These are phyloP conservation scores for Cantharis rustica DNA, from an alignment of 2,888 invertebrate species.

Conservation along the genomic window DNA sequence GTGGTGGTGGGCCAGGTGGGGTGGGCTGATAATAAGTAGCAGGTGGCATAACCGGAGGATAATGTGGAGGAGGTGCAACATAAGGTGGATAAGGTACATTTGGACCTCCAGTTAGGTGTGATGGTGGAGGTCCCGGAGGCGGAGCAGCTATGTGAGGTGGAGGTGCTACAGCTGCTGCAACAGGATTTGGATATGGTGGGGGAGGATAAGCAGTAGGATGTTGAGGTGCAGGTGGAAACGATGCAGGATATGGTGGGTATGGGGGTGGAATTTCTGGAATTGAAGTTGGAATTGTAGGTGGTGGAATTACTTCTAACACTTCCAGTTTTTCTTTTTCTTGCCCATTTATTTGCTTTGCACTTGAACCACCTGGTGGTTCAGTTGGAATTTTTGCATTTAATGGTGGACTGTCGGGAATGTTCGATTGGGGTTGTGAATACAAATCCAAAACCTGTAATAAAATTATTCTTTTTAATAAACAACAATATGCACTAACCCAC, in stretches of 20 bases:
- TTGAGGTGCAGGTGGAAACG: slow-evolving; percentile 46
- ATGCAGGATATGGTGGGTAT: slow-evolving; percentile 47
- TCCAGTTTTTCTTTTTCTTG: slow-evolving; percentile 57
- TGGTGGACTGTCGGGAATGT: slow-evolving; percentile 72
- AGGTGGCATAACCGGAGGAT: slow-evolving; percentile 56
- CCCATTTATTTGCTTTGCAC: slow-evolving; percentile 59
- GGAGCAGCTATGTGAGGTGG: slow-evolving; percentile 52
- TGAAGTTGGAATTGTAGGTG: slow-evolving; percentile 40
- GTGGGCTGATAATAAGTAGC: slow-evolving; percentile 54
- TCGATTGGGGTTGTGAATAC: slow-evolving; percentile 76
- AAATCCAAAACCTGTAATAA: slow-evolving; percentile 68
- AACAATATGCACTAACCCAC: too few relatives aligned
- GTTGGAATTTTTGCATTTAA: slow-evolving; percentile 52
- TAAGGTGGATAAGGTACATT: slow-evolving; percentile 47
- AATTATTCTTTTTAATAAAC: slow-evolving; percentile 14
- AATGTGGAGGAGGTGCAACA: slow-evolving; percentile 49
- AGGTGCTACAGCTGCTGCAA: slow-evolving; percentile 45
- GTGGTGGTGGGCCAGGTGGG: slow-evolving; percentile 39
- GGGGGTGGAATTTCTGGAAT: slow-evolving; percentile 47
- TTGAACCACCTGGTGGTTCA: slow-evolving; percentile 33
- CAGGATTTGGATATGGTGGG: slow-evolving; percentile 55
- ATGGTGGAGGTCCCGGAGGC: slow-evolving; percentile 59
- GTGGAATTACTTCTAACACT: slow-evolving; percentile 37
- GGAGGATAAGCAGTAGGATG: slow-evolving; percentile 41
- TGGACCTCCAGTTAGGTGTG: slow-evolving; percentile 49